Conservation (phyloP, 2,797 vertebrate genomes). For the Lateolabrax maculatus region DNA sequence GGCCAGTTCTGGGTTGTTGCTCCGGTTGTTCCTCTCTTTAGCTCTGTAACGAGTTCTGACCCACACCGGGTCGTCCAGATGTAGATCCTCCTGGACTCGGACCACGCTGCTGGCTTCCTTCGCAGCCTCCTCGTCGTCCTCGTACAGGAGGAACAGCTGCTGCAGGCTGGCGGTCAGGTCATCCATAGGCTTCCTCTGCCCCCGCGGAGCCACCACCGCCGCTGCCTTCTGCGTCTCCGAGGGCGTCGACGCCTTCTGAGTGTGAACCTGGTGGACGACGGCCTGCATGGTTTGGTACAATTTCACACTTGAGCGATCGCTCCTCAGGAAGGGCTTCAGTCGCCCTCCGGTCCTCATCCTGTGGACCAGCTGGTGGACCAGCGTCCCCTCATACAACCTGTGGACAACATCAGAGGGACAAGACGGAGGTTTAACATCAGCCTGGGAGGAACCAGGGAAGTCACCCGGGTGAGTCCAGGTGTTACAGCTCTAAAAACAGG, state of each 20-base stretch:
- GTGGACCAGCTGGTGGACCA: constrained; percentile 83
- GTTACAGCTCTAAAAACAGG: too few relatives aligned
- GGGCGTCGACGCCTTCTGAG: neutral
- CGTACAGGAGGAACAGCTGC: neutral
- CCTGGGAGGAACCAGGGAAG: too few relatives aligned
- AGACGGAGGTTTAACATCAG: neutral
- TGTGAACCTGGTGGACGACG: constrained; percentile 36
- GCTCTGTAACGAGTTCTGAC: constrained; percentile 38
- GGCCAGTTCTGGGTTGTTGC: constrained; percentile 10
- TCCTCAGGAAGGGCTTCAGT: constrained; percentile 71
- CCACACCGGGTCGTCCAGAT: neutral
- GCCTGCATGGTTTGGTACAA: constrained; percentile 77
- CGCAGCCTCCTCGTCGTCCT: neutral
- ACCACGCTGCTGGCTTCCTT: fast-evolving
- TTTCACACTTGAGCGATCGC: constrained; percentile 40
- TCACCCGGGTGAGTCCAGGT: neutral
- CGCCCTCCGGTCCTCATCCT: constrained; percentile 65
- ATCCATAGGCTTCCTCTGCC: fast-evolving
- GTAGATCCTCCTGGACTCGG: neutral
- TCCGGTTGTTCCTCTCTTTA: constrained; percentile 32
- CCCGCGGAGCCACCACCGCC: neutral
- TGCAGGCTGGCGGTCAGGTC: constrained; percentile 1
- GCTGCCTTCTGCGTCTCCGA: neutral
- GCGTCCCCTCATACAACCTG: constrained; percentile 88
- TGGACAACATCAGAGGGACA: constrained; percentile 18